phyloP scores from a whole-genome alignment of 2,113 vertebrate genomes.

The Hippocampus barbouri region DNA sequence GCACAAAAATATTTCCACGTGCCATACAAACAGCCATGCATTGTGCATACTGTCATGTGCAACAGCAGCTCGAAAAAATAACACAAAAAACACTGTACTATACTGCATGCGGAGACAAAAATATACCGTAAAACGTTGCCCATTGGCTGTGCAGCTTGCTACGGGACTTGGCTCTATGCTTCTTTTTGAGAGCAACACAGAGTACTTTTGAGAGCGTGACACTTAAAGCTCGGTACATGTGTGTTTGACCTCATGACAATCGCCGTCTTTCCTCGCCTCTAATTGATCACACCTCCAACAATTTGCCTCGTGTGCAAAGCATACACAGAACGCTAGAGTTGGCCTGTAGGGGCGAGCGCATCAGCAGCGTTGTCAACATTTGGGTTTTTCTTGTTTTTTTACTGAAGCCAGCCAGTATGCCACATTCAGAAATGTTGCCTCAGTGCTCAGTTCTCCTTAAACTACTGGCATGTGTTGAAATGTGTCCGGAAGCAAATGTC shows the following conservation, averaged over 20 bases:
- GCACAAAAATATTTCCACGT: conserved; percentile 14
- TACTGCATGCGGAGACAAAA: background rate
- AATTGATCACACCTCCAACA: no score
- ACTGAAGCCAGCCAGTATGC: background rate
- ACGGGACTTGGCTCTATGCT: background rate
- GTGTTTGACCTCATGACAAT: conserved; percentile 90
- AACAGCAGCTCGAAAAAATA: background rate
- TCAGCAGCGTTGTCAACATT: background rate
- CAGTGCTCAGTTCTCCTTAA: conserved; percentile 20
- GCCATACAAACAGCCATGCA: background rate
- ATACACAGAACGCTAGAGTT: no score
- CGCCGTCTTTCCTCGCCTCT: conserved; percentile 48
- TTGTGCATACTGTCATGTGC: background rate
- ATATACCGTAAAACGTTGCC: background rate
- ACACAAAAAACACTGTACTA: background rate
- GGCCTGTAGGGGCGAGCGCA: background rate
- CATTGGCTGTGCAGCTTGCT: background rate
- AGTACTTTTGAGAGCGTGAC: conserved; percentile 88
- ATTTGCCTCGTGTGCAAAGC: background rate
- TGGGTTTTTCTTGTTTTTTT: conserved; percentile 9
- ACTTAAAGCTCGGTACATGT: conserved; percentile 91
- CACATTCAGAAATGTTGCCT: background rate
- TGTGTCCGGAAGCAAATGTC: conserved; percentile 20
- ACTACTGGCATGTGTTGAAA: conserved; percentile 23
- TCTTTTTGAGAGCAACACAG: conserved; percentile 90